These are phyloP conservation scores for Chamaea fasciata DNA, from an alignment of 2,113 vertebrate species.

Conservation along the genomic window DNA sequence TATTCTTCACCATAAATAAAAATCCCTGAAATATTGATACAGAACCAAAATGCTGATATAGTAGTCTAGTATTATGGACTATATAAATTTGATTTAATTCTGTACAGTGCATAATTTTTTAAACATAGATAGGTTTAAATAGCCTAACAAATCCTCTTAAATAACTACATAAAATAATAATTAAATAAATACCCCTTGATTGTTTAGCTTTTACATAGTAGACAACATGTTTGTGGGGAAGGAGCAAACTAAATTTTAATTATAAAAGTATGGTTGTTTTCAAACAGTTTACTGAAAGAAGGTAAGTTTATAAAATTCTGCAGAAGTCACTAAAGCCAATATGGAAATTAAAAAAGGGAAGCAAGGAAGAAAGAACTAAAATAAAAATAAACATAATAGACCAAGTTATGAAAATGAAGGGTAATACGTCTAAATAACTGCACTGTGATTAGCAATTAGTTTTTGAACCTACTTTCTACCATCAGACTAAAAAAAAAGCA, in stretches of 20 bases:
- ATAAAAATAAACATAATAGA: conserved; percentile 14
- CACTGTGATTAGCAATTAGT: not conserved
- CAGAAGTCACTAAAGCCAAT: not conserved
- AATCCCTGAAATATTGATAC: conserved; percentile 5
- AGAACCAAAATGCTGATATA: conserved; percentile 25
- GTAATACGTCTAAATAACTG: not conserved
- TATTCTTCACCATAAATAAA: not conserved
- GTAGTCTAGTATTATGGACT: conserved; percentile 8
- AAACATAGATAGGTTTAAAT: conserved; percentile 14
- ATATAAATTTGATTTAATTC: conserved; percentile 2
- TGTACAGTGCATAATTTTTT: not conserved
- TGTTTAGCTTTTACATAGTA: conserved; percentile 24
- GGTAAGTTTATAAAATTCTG: conserved; percentile 42
- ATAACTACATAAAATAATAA: conserved; percentile 61
- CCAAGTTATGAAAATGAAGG: not conserved
- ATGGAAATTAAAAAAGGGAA: not conserved
- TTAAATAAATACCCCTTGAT: conserved; percentile 67
- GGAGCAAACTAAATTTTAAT: conserved; percentile 58
- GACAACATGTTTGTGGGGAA: conserved; percentile 44
- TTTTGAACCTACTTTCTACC: not conserved
- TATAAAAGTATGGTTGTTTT: conserved; percentile 61
- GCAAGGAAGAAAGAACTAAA: not conserved
- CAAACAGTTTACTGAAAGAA: conserved; percentile 59
- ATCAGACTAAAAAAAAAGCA: not conserved
- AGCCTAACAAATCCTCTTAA: conserved; percentile 63